Percentiles rank a stretch among this genome's conserved stretches.
Conservation (phyloP, 2,113 vertebrate genomes). For the Dolichallabes microphthalmus region DNA sequence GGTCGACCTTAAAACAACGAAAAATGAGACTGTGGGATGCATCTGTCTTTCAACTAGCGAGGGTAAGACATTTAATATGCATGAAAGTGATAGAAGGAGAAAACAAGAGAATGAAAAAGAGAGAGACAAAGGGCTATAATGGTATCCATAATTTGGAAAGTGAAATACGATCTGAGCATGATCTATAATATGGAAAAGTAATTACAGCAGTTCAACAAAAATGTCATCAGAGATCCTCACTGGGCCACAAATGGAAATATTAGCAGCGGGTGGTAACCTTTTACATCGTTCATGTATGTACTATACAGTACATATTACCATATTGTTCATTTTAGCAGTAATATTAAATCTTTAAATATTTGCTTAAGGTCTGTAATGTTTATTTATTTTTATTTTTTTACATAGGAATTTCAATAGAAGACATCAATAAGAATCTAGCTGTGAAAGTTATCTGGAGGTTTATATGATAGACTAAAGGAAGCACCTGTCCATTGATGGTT, state of each 20-base stretch:
- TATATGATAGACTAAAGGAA: no score
- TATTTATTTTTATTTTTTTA: no score
- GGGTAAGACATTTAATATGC: neutral
- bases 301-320: neutral
- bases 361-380: no score
- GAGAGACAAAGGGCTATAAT: neutral
- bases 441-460: no score
- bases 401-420: no score
- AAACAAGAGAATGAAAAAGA: neutral
- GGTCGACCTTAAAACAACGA: neutral
- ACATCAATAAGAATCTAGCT: no score
- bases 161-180: no score
- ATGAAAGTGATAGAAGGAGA: neutral
- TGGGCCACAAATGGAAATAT: neutral
- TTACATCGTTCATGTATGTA: neutral
- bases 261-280: neutral
- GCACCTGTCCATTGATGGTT: no score
- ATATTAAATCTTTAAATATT: no score
- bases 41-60: neutral
- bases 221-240: no score
- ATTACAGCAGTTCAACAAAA: no score
- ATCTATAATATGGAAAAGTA: neutral
- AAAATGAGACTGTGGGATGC: neutral
- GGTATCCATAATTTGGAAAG: no score
- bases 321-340: neutral